These are phyloP conservation scores for Lasioglossum pauxillum DNA, from an alignment of 2,888 invertebrate species.

Conservation along the genomic window DNA sequence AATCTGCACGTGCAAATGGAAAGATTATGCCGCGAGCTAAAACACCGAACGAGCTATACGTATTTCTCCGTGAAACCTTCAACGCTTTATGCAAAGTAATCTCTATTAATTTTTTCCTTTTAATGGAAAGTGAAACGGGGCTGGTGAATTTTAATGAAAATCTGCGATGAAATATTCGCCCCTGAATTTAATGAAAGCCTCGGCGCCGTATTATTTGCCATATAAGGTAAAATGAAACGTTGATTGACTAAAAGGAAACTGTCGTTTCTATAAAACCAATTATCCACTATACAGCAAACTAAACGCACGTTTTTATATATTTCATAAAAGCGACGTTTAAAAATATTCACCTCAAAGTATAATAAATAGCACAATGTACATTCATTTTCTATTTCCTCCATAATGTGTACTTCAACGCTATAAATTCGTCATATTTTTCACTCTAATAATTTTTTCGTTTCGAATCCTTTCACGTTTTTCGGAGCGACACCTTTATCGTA, in stretches of 20 bases:
- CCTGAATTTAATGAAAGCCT: slow-evolving; percentile 43
- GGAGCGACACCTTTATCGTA: no score
- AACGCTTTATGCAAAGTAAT: slow-evolving; percentile 26
- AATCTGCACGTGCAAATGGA: neutral
- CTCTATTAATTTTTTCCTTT: slow-evolving; percentile 39
- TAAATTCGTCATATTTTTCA: neutral
- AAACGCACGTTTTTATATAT: no score
- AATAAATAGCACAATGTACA: neutral
- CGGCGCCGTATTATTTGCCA: slow-evolving; percentile 22
- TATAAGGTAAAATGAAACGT: slow-evolving; percentile 26
- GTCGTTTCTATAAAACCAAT: neutral
- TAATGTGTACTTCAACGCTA: neutral
- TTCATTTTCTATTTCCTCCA: neutral
- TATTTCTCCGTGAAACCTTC: neutral
- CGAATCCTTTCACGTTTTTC: no score
- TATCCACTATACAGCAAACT: no score
- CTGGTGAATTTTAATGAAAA: slow-evolving; percentile 45
- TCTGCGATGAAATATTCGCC: slow-evolving; percentile 30
- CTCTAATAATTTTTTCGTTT: neutral
- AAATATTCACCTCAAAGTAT: neutral
- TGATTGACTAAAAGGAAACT: neutral
- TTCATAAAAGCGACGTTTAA: neutral
- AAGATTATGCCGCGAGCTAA: slow-evolving; percentile 12
- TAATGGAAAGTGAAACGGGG: slow-evolving; percentile 40
- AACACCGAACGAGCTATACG: neutral